A percentile compares a stretch with the other conserved stretches of the same genome.
phyloP scores from a whole-genome alignment of 2,113 vertebrate species.

The Etheostoma cragini region DNA sequence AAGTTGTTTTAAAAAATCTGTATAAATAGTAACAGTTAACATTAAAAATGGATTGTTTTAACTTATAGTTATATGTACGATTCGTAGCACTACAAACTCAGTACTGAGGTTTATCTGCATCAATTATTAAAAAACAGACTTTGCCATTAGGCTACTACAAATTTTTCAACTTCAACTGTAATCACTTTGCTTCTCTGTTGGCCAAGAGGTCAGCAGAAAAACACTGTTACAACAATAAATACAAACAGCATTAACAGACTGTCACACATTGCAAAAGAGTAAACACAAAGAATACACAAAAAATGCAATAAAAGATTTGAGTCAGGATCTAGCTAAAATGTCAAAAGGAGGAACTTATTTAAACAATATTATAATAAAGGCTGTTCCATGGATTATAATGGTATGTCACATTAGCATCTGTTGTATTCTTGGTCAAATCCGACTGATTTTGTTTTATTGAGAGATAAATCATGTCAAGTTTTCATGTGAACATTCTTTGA shows the following conservation, averaged over 20 bases:
- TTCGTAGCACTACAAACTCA: not conserved
- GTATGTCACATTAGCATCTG: not conserved
- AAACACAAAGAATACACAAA: not conserved
- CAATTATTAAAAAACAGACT: not conserved
- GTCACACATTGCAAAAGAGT: too few species aligned
- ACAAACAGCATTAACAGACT: not conserved
- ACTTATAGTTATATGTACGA: not conserved
- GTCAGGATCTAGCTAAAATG: not conserved
- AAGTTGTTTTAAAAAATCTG: not conserved
- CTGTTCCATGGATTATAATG: not conserved
- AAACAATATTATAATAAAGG: not conserved
- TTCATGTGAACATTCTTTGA: slow-evolving; percentile 8
- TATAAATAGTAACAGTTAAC: not conserved
- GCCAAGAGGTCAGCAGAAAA: not conserved
- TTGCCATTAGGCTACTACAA: not conserved
- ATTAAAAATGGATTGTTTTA: not conserved
- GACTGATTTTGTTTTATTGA: not conserved
- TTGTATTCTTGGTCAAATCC: not conserved
- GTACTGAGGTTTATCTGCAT: not conserved
- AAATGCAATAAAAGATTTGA: not conserved
- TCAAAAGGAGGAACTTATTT: not conserved
- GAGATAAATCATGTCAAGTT: not conserved
- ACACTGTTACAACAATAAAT: not conserved
- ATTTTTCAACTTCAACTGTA: not conserved
- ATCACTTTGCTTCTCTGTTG: not conserved